A percentile compares a stretch with the other conserved stretches of the same genome.
These are phyloP conservation scores for Pecten maximus DNA, from an alignment of 2,888 invertebrate genomes.

Conservation along the genomic window DNA sequence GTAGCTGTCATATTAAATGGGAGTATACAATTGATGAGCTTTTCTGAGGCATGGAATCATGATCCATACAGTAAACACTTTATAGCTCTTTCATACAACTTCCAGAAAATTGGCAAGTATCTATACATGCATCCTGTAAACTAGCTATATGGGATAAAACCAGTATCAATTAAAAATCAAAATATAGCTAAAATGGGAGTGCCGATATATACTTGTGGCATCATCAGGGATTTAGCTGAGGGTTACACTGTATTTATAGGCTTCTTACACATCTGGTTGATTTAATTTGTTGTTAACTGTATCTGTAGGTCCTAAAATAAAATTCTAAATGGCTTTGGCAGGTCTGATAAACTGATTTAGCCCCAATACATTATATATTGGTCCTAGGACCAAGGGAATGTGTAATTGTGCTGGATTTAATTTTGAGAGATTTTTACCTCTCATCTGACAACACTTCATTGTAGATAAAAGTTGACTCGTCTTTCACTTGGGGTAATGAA, in stretches of 20 bases:
- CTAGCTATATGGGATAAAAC: too few relatives aligned
- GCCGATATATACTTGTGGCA: too few relatives aligned
- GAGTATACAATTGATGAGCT: too few relatives aligned
- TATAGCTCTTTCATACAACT: too few relatives aligned
- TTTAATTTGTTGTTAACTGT: neutral
- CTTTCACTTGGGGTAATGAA: slow-evolving; percentile 26
- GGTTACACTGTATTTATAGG: neutral
- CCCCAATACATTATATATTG: neutral
- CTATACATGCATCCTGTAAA: too few relatives aligned
- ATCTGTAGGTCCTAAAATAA: neutral
- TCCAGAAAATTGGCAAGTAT: too few relatives aligned
- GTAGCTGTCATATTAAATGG: too few relatives aligned
- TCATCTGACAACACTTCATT: neutral
- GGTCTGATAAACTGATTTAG: neutral
- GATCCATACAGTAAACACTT: too few relatives aligned
- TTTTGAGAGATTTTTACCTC: neutral
- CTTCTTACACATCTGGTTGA: neutral
- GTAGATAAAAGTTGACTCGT: neutral
- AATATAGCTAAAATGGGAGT: too few relatives aligned
- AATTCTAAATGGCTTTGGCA: neutral
- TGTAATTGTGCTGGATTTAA: neutral
- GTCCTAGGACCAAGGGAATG: neutral
- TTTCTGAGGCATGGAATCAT: too few relatives aligned
- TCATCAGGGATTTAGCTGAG: neutral
- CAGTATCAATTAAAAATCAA: too few relatives aligned